phyloP scores from a whole-genome alignment of 2,113 vertebrate genomes.

The Actenoides hombroni region DNA sequence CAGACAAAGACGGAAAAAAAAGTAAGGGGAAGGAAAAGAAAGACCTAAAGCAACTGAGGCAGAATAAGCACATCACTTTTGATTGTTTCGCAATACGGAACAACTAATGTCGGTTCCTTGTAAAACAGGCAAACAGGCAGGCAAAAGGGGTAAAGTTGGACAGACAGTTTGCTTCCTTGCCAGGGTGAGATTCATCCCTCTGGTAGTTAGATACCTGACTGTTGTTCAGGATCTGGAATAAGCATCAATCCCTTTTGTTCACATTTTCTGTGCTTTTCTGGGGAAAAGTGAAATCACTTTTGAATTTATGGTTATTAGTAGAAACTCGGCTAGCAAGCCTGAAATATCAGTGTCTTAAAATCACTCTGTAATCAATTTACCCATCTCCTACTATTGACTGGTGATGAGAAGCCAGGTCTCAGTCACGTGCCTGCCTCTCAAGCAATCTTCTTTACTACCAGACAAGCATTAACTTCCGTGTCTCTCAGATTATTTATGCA shows the following conservation, averaged over 20 bases:
- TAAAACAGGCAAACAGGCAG: constrained; percentile 10
- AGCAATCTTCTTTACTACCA: background rate
- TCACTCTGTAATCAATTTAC: background rate
- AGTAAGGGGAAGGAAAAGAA: background rate
- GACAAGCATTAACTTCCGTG: background rate
- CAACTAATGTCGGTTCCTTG: background rate
- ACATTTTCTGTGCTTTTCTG: too few relatives aligned
- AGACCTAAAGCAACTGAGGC: background rate
- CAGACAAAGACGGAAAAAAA: background rate
- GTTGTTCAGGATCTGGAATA: background rate
- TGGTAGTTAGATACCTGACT: background rate
- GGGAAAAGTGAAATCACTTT: too few relatives aligned
- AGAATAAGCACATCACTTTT: constrained; percentile 4
- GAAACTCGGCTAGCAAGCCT: background rate
- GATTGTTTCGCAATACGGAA: background rate
- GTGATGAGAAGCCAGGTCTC: background rate
- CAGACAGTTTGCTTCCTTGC: background rate
- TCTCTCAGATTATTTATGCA: background rate
- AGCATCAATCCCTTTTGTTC: too few relatives aligned
- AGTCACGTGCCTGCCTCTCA: background rate
- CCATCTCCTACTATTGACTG: background rate
- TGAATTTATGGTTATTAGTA: too few relatives aligned
- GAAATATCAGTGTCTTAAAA: background rate
- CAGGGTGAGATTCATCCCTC: background rate
- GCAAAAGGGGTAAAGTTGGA: background rate